Base-by-base conservation (phyloP, 2,113 vertebrate species). In the Lutjanus erythropterus region DNA sequence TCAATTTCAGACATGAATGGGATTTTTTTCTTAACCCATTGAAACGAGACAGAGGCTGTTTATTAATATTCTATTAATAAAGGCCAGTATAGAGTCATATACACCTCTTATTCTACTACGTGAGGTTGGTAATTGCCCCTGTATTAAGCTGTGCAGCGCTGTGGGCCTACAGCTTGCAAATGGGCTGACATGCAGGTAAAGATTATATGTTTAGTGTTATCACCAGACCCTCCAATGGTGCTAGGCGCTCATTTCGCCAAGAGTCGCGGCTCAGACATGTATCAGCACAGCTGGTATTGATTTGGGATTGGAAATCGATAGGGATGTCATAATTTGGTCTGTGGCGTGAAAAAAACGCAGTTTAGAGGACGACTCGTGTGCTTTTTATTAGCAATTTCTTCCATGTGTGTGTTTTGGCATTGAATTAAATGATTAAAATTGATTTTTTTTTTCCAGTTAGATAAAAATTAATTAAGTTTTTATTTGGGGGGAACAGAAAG, bases 51-150 rank as follows among this genome's bases (percentile, higher is more conserved):
- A 49, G 15, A 80, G 29, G 49, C 35, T 81, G 68, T 83, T 80
- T 89, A 87, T 89, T 85, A 74, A 90, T 79, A 88, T 89, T 81
- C 80, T 81, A 85, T 80, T 82, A 81, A 83, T 86, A 80, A 85
- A 83, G 42, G 58, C 33, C 81, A 73, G 44, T 78, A n/a, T 53
- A 49, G 76, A 77, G 80, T 65, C 65, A 81, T 71, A 60, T 11
- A 75, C 73, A 82, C 58, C 71, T 74, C 56, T 60, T 18, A 71
- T 56, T 75, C 60, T 61, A 12, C 23, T 7, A 35, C 15, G 23
- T n/a, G 56, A 37, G 37, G 66, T 58, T 67, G 7, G 81, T 86
- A 82, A 84, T 82, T 74, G 75, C 56, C 64, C 64, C 81, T 29
- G 66, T 27, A 47, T 76, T 70, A 52, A 27, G 73, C 47, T 5